Percentiles rank a stretch among this genome's conserved stretches.
These are phyloP conservation scores for Sitodiplosis mosellana DNA, from an alignment of 1,140 invertebrate genomes.

Conservation along the genomic window DNA sequence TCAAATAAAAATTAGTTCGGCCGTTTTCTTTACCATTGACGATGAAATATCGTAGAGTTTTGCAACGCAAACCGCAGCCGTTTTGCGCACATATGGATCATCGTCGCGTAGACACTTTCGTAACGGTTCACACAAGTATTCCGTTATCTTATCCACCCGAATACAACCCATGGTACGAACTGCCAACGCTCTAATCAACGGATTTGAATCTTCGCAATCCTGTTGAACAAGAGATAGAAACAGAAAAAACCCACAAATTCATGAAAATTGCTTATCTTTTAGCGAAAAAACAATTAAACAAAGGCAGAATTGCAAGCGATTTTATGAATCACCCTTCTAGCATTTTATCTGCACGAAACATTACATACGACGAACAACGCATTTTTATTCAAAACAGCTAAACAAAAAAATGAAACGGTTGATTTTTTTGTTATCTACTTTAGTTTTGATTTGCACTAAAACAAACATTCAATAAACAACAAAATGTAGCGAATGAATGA, in stretches of 20 bases:
- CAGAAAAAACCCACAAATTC: neutral
- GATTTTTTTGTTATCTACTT: too few species aligned
- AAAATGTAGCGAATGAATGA: too few species aligned
- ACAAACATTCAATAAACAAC: too few species aligned
- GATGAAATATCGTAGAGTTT: constrained; percentile 99
- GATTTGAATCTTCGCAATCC: constrained; percentile 99
- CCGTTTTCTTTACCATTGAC: constrained; percentile 81
- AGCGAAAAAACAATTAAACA: constrained; percentile 2
- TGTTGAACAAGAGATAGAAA: constrained; percentile 21
- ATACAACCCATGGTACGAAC: constrained; percentile 99
- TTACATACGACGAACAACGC: too few species aligned
- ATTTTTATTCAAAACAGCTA: too few species aligned
- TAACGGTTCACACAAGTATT: constrained; percentile 97
- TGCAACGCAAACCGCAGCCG: constrained; percentile 97
- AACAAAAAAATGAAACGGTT: too few species aligned
- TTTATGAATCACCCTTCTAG: neutral
- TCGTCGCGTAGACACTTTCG: constrained; percentile 98
- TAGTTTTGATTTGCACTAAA: too few species aligned
- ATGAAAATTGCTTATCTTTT: too few species aligned
- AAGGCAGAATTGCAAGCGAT: neutral
- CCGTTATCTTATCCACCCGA: constrained; percentile 98
- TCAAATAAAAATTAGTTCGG: constrained; percentile 13
- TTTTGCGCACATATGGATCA: constrained; percentile 98
- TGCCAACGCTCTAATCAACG: constrained; percentile 91
- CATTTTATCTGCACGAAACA: too few species aligned